phyloP scores from a whole-genome alignment of 2,888 invertebrate genomes.

The Microctonus aethiopoides region DNA sequence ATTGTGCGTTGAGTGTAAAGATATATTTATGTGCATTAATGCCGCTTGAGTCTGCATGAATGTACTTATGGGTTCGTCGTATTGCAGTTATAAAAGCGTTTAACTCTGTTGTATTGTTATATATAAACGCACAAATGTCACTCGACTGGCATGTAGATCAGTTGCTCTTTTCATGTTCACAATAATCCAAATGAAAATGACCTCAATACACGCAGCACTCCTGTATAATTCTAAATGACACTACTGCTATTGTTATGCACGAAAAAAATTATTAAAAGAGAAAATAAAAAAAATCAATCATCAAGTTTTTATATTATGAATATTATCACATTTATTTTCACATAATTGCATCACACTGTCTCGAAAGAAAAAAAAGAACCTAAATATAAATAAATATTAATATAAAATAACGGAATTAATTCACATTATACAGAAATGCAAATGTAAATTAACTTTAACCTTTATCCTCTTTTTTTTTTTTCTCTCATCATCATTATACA shows the following conservation, averaged over 20 bases:
- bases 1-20: background rate
- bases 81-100: conserved; percentile 19
- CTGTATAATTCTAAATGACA: too few relatives aligned
- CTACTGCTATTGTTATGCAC: background rate
- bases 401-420: background rate
- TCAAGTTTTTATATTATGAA: too few relatives aligned
- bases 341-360: background rate
- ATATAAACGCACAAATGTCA: conserved; percentile 19
- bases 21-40: too few relatives aligned
- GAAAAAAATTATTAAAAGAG: too few relatives aligned
- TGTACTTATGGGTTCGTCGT: background rate
- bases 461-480: background rate
- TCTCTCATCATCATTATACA: background rate
- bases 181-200: background rate
- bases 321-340: background rate
- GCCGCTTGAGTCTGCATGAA: conserved; percentile 24
- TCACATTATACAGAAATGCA: too few relatives aligned
- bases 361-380: background rate
- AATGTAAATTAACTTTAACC: too few relatives aligned
- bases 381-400: background rate
- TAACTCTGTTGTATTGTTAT: conserved; percentile 17
- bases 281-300: too few relatives aligned
- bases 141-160: conserved; percentile 19
- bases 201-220: too few relatives aligned
- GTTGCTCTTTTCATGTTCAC: conserved; percentile 21